Conservation (phyloP, 2,113 vertebrate genomes). For the Rhinopomastus cyanomelas region DNA sequence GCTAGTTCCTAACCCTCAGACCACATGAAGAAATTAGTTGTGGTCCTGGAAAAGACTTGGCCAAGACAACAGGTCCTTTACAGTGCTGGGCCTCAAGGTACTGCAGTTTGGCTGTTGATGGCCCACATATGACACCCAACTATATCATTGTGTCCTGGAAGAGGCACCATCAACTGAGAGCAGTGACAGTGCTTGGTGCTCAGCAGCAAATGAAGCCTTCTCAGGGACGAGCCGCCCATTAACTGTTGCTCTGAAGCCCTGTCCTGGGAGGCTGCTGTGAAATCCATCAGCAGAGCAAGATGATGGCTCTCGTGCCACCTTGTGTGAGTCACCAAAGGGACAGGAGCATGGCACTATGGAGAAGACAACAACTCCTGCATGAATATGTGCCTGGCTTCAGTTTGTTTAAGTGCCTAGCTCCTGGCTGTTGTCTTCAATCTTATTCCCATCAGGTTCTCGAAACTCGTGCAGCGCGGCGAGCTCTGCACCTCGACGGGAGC, state of each 20-base stretch:
- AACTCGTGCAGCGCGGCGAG: not conserved
- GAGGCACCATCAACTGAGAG: fast-evolving
- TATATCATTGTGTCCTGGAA: not conserved
- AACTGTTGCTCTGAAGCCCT: not conserved
- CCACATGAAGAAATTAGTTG: fast-evolving
- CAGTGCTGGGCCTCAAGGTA: not conserved
- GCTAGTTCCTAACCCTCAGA: not conserved
- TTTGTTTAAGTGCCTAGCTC: constrained; percentile 38
- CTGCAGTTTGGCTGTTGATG: not conserved
- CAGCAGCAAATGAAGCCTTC: constrained; percentile 1
- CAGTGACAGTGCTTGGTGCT: not conserved
- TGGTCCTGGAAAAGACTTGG: not conserved
- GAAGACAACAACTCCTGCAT: constrained; percentile 19
- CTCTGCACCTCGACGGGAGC: not conserved
- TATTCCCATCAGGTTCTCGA: constrained; percentile 47
- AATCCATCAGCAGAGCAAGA: not conserved
- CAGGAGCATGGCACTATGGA: not conserved
- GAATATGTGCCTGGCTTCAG: constrained; percentile 18
- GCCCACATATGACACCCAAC: fast-evolving
- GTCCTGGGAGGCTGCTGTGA: not conserved
- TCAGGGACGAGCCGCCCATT: not conserved
- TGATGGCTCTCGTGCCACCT: constrained; percentile 27
- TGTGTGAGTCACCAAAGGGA: constrained; percentile 24
- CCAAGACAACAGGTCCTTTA: not conserved
- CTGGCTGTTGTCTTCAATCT: constrained; percentile 12